phyloP scores from a whole-genome alignment of 2,113 vertebrate genomes.

The Pao palembangensis region DNA sequence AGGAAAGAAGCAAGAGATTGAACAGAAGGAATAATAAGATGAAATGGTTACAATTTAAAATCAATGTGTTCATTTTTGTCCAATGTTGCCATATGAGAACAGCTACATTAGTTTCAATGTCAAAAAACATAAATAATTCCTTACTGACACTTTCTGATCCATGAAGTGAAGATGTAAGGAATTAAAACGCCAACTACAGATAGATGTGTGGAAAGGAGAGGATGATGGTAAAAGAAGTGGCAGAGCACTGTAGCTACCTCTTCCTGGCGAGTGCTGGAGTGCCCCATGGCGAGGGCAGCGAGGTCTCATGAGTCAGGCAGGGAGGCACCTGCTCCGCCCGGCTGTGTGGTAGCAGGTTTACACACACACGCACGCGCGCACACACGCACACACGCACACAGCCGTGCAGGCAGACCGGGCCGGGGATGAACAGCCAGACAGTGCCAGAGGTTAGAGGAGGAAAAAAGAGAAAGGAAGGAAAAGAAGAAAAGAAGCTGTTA shows the following conservation, averaged over 20 bases:
- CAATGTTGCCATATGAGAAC: too few relatives aligned
- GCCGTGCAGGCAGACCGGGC: slow-evolving; percentile 42
- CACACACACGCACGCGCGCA: not conserved
- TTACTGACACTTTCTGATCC: too few relatives aligned
- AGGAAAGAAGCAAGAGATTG: not conserved
- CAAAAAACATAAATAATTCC: too few relatives aligned
- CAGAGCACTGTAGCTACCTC: slow-evolving; percentile 92
- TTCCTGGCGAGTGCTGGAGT: slow-evolving; percentile 98
- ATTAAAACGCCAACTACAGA: not conserved
- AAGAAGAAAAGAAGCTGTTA: slow-evolving; percentile 58
- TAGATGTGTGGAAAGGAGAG: slow-evolving; percentile 9
- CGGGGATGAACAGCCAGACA: slow-evolving; percentile 59
- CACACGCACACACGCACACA: slow-evolving; percentile 56
- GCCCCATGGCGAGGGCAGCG: slow-evolving; percentile 98
- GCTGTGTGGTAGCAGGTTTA: slow-evolving; percentile 77
- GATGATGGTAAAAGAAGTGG: slow-evolving; percentile 12
- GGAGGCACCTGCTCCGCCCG: slow-evolving; percentile 97
- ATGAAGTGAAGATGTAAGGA: too few relatives aligned
- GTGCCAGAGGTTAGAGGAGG: slow-evolving; percentile 58
- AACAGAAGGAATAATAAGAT: too few relatives aligned
- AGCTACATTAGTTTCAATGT: too few relatives aligned
- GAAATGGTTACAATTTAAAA: too few relatives aligned
- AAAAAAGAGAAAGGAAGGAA: slow-evolving; percentile 24
- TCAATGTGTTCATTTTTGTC: too few relatives aligned
- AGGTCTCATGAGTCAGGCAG: slow-evolving; percentile 98